phyloP scores from a whole-genome alignment of 2,888 invertebrate genomes.

The Stenodema calcarata region DNA sequence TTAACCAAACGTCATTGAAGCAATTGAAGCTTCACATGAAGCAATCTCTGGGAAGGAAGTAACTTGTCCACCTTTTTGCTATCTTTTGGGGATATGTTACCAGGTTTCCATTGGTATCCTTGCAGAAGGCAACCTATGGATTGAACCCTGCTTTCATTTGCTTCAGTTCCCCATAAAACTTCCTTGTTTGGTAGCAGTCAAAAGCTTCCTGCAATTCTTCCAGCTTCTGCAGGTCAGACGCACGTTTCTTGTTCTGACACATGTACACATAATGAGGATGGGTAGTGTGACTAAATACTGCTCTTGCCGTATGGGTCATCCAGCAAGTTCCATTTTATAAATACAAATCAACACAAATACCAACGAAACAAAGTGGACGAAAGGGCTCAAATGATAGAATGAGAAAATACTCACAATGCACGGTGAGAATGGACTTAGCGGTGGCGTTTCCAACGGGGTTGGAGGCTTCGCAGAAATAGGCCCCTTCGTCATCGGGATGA shows the following conservation, averaged over 20 bases:
- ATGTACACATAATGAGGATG: too few species aligned
- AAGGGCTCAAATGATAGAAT: neutral
- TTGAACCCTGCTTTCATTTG: neutral
- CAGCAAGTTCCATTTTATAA: too few species aligned
- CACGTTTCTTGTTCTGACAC: too few species aligned
- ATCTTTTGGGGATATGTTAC: neutral
- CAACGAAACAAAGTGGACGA: neutral
- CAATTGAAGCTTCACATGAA: too few species aligned
- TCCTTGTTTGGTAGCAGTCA: too few species aligned
- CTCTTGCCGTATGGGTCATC: too few species aligned
- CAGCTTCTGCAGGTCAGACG: too few species aligned
- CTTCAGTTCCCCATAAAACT: neutral
- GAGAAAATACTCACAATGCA: constrained; percentile 74
- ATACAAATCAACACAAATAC: too few species aligned
- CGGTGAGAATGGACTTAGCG: constrained; percentile 83
- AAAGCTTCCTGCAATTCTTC: too few species aligned
- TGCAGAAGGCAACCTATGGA: neutral
- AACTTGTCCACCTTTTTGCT: neutral
- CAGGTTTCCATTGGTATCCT: neutral
- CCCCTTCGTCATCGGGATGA: constrained; percentile 82
- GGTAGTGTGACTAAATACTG: too few species aligned
- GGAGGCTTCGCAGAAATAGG: constrained; percentile 88
- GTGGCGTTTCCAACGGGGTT: constrained; percentile 87
- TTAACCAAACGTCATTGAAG: too few species aligned
- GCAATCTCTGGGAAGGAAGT: too few species aligned